Conservation (phyloP, 2,797 vertebrate species). For the Poecilia velifera region DNA sequence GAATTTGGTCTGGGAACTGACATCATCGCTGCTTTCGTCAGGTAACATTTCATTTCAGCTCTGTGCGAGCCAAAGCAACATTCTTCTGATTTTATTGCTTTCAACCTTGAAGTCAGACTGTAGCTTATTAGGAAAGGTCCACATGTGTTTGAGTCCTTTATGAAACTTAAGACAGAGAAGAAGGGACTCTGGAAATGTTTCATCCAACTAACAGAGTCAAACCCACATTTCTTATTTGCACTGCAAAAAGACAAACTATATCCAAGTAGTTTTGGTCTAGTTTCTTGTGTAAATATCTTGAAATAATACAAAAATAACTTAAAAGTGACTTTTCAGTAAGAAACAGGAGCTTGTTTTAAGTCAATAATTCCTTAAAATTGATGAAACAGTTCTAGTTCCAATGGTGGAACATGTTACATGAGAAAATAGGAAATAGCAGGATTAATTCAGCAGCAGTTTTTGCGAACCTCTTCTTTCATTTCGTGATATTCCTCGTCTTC, state of each 20-base stretch:
- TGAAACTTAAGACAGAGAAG: slow-evolving; percentile 10
- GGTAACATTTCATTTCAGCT: slow-evolving; percentile 14
- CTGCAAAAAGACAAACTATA: too few relatives aligned
- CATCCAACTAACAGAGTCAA: slow-evolving; percentile 1
- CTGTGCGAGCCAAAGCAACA: slow-evolving; percentile 14
- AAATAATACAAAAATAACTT: too few relatives aligned
- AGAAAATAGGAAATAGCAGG: too few relatives aligned
- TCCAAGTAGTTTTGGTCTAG: too few relatives aligned
- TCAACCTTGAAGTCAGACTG: slow-evolving; percentile 35
- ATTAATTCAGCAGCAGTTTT: not conserved
- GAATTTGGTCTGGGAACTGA: slow-evolving; percentile 35
- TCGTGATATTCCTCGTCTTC: slow-evolving; percentile 11
- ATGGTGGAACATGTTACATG: too few relatives aligned
- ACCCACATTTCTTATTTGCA: not conserved
- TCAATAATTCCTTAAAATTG: too few relatives aligned
- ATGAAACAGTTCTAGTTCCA: too few relatives aligned
- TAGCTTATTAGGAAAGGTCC: slow-evolving; percentile 10
- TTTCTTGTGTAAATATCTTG: too few relatives aligned
- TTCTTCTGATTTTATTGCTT: slow-evolving; percentile 46
- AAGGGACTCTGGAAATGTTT: not conserved
- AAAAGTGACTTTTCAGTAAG: too few relatives aligned
- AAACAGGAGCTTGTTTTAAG: too few relatives aligned
- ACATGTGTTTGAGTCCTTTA: slow-evolving; percentile 24
- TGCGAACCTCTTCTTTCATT: slow-evolving; percentile 40
- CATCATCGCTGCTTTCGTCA: slow-evolving; percentile 38